A percentile compares a stretch with the other conserved stretches of the same genome.
Conservation (phyloP, 2,888 invertebrate genomes). For the Polydrusus tereticollis region DNA sequence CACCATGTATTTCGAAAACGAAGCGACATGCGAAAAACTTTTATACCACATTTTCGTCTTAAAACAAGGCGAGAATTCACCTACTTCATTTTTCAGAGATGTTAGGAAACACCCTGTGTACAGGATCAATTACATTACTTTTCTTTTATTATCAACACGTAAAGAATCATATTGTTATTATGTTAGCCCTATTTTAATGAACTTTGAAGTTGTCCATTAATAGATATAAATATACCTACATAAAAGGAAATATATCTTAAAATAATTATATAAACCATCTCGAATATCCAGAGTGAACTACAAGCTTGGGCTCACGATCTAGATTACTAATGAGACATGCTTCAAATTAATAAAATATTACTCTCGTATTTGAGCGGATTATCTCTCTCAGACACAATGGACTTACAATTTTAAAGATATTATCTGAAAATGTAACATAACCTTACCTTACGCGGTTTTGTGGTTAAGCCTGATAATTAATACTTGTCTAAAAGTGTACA, state of each 20-base stretch:
- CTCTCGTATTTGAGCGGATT: conserved; percentile 5
- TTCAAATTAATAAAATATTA: conserved; percentile 41
- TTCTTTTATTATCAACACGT: too few species aligned
- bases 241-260: background rate
- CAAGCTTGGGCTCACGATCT: conserved; percentile 32
- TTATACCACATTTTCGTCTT: too few species aligned
- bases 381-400: conserved; percentile 24
- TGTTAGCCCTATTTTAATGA: too few species aligned
- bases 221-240: background rate
- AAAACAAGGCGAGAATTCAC: too few species aligned
- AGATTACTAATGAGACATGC: conserved; percentile 44
- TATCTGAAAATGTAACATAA: conserved; percentile 2
- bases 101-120: too few species aligned
- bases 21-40: too few species aligned
- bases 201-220: too few species aligned
- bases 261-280: background rate
- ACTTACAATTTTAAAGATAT: conserved; percentile 15
- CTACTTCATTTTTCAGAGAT: too few species aligned
- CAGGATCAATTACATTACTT: too few species aligned
- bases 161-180: too few species aligned
- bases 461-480: conserved; percentile 7
- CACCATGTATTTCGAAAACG: too few species aligned
- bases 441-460: conserved; percentile 21
- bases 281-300: conserved; percentile 9
- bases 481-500: too few species aligned